These are phyloP conservation scores for Tiliqua scincoides DNA, from an alignment of 2,113 vertebrate species.

Conservation along the genomic window DNA sequence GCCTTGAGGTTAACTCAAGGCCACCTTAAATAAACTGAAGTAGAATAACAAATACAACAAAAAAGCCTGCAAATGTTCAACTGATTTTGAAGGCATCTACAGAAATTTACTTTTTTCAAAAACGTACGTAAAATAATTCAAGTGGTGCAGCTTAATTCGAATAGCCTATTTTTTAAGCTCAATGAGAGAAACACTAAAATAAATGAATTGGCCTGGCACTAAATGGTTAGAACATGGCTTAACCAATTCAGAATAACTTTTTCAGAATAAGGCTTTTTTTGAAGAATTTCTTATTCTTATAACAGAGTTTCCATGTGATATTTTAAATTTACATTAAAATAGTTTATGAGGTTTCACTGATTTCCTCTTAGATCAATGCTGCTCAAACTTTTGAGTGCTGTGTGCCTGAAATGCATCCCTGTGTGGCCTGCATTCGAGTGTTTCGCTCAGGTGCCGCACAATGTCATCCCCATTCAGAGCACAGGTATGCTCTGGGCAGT, in stretches of 20 bases:
- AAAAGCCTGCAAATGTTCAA: conserved; percentile 3
- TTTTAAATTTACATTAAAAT: conserved; percentile 35
- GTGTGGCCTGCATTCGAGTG: too few species aligned
- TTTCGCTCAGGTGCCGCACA: too few species aligned
- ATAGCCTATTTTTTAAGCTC: conserved; percentile 57
- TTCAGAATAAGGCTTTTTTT: conserved; percentile 45
- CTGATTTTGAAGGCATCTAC: conserved; percentile 37
- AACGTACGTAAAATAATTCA: conserved; percentile 32
- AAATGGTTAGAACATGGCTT: conserved; percentile 44
- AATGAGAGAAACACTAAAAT: conserved; percentile 36
- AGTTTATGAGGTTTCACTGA: conserved; percentile 38
- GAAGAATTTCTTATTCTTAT: conserved; percentile 20
- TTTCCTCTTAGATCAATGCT: too few species aligned
- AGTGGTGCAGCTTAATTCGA: conserved; percentile 37
- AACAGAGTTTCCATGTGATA: conserved; percentile 22
- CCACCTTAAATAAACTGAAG: too few species aligned
- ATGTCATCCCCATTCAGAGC: too few species aligned
- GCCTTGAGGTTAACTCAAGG: too few species aligned
- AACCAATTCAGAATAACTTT: conserved; percentile 53
- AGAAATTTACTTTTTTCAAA: conserved; percentile 37
- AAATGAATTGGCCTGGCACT: conserved; percentile 39
- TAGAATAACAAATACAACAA: background rate
- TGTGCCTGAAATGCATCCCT: too few species aligned
- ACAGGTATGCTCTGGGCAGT: too few species aligned
- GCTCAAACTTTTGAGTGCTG: too few species aligned